phyloP scores from a whole-genome alignment of 2,797 vertebrate genomes.

The Sebastes oblongus region DNA sequence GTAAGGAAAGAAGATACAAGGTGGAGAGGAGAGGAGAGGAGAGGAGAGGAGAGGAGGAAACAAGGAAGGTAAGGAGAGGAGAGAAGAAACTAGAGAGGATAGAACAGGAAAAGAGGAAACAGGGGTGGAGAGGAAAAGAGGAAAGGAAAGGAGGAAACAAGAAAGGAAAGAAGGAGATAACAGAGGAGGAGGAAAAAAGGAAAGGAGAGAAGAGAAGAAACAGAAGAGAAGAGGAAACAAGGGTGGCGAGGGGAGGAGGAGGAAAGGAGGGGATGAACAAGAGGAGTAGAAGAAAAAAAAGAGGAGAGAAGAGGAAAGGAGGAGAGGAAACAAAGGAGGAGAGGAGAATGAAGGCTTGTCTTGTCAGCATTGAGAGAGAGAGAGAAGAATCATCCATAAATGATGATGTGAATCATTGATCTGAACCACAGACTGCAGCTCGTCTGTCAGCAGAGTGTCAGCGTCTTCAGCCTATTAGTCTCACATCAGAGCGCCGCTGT shows the following conservation, averaged over 20 bases:
- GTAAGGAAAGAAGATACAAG: too few relatives aligned
- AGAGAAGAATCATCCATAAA: slow-evolving; percentile 58
- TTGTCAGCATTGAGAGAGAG: slow-evolving; percentile 43
- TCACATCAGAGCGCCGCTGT: slow-evolving; percentile 29
- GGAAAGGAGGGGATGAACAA: neutral
- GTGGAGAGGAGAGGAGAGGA: too few relatives aligned
- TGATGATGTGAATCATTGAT: slow-evolving; percentile 67
- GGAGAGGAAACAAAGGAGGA: neutral
- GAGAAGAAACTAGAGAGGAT: neutral
- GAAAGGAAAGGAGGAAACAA: neutral
- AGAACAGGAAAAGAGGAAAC: neutral
- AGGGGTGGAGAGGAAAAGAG: neutral
- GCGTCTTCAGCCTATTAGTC: slow-evolving; percentile 42
- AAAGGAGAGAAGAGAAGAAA: neutral
- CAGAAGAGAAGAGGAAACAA: neutral
- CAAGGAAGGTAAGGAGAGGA: too few relatives aligned
- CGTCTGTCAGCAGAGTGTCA: slow-evolving; percentile 55
- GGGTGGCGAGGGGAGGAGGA: neutral
- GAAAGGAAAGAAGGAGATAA: rapidly evolving
- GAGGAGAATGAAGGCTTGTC: slow-evolving; percentile 19
- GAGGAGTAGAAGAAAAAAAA: rapidly evolving
- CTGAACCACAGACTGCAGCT: slow-evolving; percentile 44
- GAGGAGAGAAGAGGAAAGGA: rapidly evolving
- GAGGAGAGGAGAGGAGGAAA: too few relatives aligned
- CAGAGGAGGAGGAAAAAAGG: neutral